Percentiles rank a stretch among this genome's conserved stretches.
These are phyloP conservation scores for Hyphantria cunea DNA, from an alignment of 1,140 invertebrate genomes.

Conservation along the genomic window DNA sequence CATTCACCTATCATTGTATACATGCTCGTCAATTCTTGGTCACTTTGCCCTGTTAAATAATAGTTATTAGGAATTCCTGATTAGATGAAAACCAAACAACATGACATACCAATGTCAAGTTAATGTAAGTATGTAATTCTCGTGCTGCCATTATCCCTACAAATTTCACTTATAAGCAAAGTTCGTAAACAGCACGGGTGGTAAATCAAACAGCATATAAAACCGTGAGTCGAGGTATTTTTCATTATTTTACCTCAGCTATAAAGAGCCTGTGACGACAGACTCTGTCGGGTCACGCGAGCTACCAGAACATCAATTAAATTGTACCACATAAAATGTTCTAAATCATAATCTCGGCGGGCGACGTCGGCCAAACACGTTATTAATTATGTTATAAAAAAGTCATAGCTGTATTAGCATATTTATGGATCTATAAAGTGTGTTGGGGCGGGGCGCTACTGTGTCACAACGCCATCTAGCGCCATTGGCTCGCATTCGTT, in stretches of 20 bases:
- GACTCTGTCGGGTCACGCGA: slow-evolving; percentile 57
- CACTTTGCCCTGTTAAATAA: too few species aligned
- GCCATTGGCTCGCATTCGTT: too few species aligned
- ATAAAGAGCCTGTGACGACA: slow-evolving; percentile 71
- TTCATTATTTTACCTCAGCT: slow-evolving; percentile 75
- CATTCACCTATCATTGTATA: too few species aligned
- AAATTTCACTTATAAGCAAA: slow-evolving; percentile 27
- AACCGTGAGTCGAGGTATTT: slow-evolving; percentile 57
- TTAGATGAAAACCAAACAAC: too few species aligned
- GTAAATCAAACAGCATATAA: slow-evolving; percentile 71
- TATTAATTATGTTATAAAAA: slow-evolving; percentile 81
- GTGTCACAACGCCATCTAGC: too few species aligned
- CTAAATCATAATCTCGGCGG: slow-evolving; percentile 68
- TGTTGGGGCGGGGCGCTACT: slow-evolving; percentile 17
- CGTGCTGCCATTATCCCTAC: slow-evolving; percentile 16
- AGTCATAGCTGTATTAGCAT: slow-evolving; percentile 75
- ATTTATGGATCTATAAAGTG: slow-evolving; percentile 64
- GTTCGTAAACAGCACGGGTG: slow-evolving; percentile 10
- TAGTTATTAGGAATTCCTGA: too few species aligned
- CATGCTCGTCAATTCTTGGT: too few species aligned
- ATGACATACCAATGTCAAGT: too few species aligned
- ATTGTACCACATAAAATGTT: slow-evolving; percentile 69
- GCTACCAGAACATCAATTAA: slow-evolving; percentile 66
- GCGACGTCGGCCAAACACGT: slow-evolving; percentile 51
- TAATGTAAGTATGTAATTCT: not conserved